phyloP scores from a whole-genome alignment of 2,113 vertebrate genomes.

The Carassius gibelio region DNA sequence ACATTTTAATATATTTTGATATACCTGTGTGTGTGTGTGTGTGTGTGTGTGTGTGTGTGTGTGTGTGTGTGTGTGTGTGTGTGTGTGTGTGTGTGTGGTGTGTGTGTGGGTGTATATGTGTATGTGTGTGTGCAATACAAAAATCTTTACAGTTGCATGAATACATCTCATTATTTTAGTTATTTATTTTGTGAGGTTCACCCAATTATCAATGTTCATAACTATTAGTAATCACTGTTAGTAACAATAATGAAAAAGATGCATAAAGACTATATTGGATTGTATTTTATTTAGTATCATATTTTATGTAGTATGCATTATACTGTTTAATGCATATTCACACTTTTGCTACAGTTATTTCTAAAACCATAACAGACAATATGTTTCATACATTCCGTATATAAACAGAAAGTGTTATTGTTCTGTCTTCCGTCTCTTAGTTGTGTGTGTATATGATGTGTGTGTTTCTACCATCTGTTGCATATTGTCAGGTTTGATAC shows the following conservation, averaged over 20 bases:
- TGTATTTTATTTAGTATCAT: not conserved
- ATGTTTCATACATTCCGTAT: not conserved
- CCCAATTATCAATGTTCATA: not conserved
- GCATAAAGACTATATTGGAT: not conserved
- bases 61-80: too few relatives aligned
- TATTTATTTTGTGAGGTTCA: not conserved
- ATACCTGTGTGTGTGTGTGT: too few relatives aligned
- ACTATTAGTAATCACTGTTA: not conserved
- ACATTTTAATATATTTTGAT: too few relatives aligned
- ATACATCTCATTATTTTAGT: not conserved
- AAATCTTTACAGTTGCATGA: not conserved
- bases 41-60: too few relatives aligned
- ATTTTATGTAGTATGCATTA: not conserved
- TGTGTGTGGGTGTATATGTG: too few relatives aligned
- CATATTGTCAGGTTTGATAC: slow-evolving; percentile 1
- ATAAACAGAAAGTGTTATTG: not conserved
- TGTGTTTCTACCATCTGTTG: slow-evolving; percentile 6
- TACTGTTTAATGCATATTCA: not conserved
- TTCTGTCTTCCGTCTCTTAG: not conserved
- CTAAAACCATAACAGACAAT: not conserved
- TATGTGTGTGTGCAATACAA: not conserved
- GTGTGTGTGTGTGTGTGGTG: too few relatives aligned
- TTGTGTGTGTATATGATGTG: slow-evolving; percentile 13
- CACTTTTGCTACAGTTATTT: not conserved
- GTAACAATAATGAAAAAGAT: not conserved